Evolutionary conservation across 2,888 invertebrate species (phyloP).

Genomic region (Drosophila longiperda): DNA sequence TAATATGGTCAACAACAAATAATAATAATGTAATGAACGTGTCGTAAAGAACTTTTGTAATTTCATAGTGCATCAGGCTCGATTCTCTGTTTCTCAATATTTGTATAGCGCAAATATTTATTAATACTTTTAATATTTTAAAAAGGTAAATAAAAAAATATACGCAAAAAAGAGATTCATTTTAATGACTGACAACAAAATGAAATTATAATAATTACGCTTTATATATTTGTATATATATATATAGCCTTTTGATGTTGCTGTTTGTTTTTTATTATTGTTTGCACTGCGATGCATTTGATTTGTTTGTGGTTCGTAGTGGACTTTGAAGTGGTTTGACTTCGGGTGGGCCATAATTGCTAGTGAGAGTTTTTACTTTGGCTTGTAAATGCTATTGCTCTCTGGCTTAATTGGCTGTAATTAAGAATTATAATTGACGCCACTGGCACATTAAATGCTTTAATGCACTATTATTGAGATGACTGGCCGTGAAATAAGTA

Average conservation of each 20-base stretch:
- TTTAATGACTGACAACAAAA: slow-evolving; percentile 64
- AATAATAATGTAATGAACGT: slow-evolving; percentile 20
- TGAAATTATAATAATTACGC: slow-evolving; percentile 73
- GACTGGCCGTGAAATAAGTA: slow-evolving; percentile 37
- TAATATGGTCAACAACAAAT: slow-evolving; percentile 7
- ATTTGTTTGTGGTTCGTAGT: slow-evolving; percentile 60
- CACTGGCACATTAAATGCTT: slow-evolving; percentile 33
- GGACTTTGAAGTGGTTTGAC: slow-evolving; percentile 5
- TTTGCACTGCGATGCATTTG: slow-evolving; percentile 55
- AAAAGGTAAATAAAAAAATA: slow-evolving; percentile 19
- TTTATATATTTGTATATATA: slow-evolving; percentile 26
- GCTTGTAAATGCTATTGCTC: slow-evolving; percentile 23
- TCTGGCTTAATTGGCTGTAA: slow-evolving; percentile 65
- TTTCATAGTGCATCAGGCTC: slow-evolving; percentile 17
- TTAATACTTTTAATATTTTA: slow-evolving; percentile 35
- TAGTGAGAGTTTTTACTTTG: slow-evolving; percentile 11
- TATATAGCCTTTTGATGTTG: slow-evolving; percentile 12
- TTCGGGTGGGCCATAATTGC: not conserved
- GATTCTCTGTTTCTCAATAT: slow-evolving; percentile 6
- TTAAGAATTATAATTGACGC: slow-evolving; percentile 58
- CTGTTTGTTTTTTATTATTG: slow-evolving; percentile 51
- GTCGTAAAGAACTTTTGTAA: slow-evolving; percentile 24
- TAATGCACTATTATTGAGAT: slow-evolving; percentile 36
- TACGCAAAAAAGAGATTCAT: slow-evolving; percentile 37
- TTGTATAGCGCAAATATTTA: slow-evolving; percentile 20